Percentiles rank a stretch among this genome's conserved stretches.
Conservation (phyloP, 23 tunicate species). For the Corella eumyota region DNA sequence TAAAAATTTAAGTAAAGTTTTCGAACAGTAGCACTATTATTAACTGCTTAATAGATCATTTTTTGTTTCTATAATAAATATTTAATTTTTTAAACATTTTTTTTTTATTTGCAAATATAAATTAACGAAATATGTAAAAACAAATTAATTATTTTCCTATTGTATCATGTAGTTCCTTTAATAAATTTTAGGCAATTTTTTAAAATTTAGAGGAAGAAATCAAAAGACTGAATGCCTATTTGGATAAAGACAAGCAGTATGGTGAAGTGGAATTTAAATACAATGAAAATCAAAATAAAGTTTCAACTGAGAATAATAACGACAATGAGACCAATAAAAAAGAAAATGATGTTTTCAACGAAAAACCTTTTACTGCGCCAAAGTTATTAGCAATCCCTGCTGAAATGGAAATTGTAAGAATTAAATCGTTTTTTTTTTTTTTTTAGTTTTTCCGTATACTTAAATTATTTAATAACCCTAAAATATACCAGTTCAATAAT, state of each 20-base stretch:
- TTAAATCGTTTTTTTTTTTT: too few species aligned
- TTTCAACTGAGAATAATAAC: slow-evolving; percentile 21
- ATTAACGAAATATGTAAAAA: too few species aligned
- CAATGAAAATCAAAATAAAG: slow-evolving; percentile 16
- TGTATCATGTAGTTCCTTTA: too few species aligned
- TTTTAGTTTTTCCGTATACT: neutral
- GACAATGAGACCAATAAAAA: slow-evolving; percentile 40
- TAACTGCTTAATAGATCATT: too few species aligned
- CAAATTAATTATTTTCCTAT: too few species aligned
- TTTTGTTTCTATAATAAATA: too few species aligned
- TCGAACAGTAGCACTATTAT: neutral
- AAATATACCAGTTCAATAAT: too few species aligned
- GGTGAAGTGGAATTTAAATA: slow-evolving; percentile 38
- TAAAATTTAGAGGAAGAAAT: slow-evolving; percentile 71
- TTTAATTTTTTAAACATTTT: too few species aligned
- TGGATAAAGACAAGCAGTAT: slow-evolving; percentile 14
- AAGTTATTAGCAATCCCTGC: slow-evolving; percentile 55
- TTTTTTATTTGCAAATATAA: too few species aligned
- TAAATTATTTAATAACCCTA: neutral
- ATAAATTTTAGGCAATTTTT: too few species aligned
- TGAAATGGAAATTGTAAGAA: slow-evolving; percentile 89
- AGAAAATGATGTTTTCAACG: slow-evolving; percentile 29
- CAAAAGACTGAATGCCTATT: slow-evolving; percentile 80
- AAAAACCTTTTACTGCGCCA: slow-evolving; percentile 77
- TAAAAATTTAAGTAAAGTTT: neutral